Evolutionary conservation across 2,113 vertebrate species (phyloP), one percentile per base, ranked within the genome.

Genomic region (Galbula dea): DNA sequence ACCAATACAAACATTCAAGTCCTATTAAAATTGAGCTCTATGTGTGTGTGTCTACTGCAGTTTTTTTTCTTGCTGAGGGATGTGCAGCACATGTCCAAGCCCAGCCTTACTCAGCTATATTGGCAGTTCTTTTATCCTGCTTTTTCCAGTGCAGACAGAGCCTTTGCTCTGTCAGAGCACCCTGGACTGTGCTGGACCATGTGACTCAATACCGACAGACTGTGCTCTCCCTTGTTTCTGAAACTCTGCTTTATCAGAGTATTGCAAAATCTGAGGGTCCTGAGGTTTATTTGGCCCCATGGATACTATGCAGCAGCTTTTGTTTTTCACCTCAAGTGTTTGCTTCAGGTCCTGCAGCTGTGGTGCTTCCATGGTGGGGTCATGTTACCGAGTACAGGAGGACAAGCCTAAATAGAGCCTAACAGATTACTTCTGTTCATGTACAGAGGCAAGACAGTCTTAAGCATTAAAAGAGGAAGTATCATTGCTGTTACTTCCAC

Each of bases 71-170:
- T 48, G 1, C 88, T 74, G 7, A 19, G 69, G 41, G 46, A 22
- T 20, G 16, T 34, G 68, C 5, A 52, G 36, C 67, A 17, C 11
- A 2, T 3, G 11, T 6, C 63, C n/a, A 8, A 30, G 20, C 27
- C 19, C 39, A 55, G 61, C 11, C 3, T 34, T 43, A 20, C 72
- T 43, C 7, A 0, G 22, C 32, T 34, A 1, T 6, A 12, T 22
- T 9, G 0, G 1, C 15, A 24, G 26, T 58, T 24, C 27, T 85
- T 69, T 68, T 16, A 43, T 21, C 48, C 45, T 2, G 0, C n/a
- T n/a, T 72, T 68, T n/a, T 48, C 20, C 58, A 51, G 7, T 3
- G 12, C 27, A 27, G 74, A 24, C 21, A 78, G 80, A 59, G 55
- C 34, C 66, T 55, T 19, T 48, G 54, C 83, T 86, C 34, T 12